These are phyloP conservation scores for Percopsis transmontana DNA, from an alignment of 2,113 vertebrate species.

Conservation along the genomic window DNA sequence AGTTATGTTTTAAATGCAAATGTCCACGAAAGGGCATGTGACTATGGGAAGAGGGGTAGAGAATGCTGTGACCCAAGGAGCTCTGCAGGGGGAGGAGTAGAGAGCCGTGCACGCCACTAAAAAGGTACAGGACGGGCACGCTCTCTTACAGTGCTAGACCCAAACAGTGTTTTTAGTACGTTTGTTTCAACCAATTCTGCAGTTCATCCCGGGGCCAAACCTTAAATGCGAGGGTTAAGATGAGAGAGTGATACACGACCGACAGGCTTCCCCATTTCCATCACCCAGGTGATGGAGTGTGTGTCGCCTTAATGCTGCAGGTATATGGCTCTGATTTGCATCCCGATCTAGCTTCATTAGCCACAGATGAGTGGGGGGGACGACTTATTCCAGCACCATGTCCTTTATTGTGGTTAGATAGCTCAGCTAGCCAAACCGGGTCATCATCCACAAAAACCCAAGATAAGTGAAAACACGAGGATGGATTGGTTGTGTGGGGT, in stretches of 20 bases:
- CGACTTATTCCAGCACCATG: conserved; percentile 39
- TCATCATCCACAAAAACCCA: conserved; percentile 14
- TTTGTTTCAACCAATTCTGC: no score
- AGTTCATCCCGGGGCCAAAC: neutral
- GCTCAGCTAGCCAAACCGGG: conserved; percentile 45
- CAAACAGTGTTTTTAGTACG: no score
- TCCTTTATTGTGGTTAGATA: conserved; percentile 26
- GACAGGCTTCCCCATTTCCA: neutral
- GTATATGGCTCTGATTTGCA: conserved; percentile 52
- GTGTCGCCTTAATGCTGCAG: conserved; percentile 38
- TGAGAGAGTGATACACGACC: neutral
- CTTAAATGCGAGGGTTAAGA: neutral
- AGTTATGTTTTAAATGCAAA: no score
- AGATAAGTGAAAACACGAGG: conserved; percentile 24
- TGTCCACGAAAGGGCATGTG: no score
- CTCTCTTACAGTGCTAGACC: neutral
- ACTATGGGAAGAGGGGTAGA: no score
- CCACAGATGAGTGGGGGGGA: neutral
- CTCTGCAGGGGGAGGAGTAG: no score
- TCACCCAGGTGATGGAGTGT: neutral
- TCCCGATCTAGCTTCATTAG: conserved; percentile 35
- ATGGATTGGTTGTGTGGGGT: conserved; percentile 2
- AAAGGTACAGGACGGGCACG: neutral
- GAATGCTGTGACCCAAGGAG: no score
- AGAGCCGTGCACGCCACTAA: no score